Conservation (phyloP, 2,888 invertebrate genomes). For the Melieria omissa region DNA sequence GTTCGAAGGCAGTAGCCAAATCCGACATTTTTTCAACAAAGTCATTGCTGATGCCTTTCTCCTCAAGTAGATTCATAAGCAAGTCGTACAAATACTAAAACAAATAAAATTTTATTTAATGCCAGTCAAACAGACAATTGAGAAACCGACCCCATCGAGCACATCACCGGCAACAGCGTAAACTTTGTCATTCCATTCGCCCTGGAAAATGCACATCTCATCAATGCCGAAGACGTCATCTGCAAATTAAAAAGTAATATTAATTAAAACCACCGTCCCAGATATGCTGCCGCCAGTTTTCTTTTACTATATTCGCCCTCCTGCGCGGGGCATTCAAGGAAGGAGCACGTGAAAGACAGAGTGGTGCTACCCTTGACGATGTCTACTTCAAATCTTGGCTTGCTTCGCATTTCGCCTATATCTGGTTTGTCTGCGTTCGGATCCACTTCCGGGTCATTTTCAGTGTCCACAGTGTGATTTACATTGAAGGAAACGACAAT, state of each 20-base stretch:
- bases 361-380: slow-evolving; percentile 81
- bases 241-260: slow-evolving; percentile 56
- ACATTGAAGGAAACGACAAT: slow-evolving; percentile 88
- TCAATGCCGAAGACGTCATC: slow-evolving; percentile 94
- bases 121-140: background rate
- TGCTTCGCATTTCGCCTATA: slow-evolving; percentile 86
- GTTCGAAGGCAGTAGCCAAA: slow-evolving; percentile 93
- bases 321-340: slow-evolving; percentile 73
- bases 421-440: slow-evolving; percentile 76
- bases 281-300: background rate
- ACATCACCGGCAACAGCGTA: slow-evolving; percentile 94
- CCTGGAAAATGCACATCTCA: slow-evolving; percentile 89
- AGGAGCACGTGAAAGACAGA: slow-evolving; percentile 87
- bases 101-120: slow-evolving; percentile 26
- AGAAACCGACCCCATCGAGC: slow-evolving; percentile 85
- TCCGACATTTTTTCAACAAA: slow-evolving; percentile 90
- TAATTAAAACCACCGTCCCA: background rate
- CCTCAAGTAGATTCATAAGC: slow-evolving; percentile 94
- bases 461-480: slow-evolving; percentile 93
- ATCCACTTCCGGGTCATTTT: slow-evolving; percentile 75
- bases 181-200: slow-evolving; percentile 87
- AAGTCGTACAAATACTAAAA: slow-evolving; percentile 92
- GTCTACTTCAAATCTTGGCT: slow-evolving; percentile 92
- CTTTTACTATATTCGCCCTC: slow-evolving; percentile 79
- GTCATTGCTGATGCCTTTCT: slow-evolving; percentile 93